Evolutionary conservation across 2,113 vertebrate species (phyloP).

Genomic region (Anser brachyrhynchus): DNA sequence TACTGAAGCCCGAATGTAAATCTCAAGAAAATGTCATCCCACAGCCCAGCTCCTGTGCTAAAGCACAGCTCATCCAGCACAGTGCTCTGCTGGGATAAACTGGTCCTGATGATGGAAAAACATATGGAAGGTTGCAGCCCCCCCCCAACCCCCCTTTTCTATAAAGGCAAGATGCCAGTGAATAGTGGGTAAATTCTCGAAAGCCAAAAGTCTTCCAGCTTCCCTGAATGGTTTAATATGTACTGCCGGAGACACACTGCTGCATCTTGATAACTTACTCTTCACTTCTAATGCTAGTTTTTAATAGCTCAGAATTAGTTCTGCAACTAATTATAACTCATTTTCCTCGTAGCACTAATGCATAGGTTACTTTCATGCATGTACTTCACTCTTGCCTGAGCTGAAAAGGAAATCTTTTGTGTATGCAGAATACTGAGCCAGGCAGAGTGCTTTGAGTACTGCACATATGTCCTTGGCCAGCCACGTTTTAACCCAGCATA

Average conservation of each 20-base stretch:
- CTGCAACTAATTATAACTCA: neutral
- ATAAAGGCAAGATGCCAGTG: neutral
- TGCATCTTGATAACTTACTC: neutral
- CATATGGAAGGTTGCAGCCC: neutral
- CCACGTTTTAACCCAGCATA: neutral
- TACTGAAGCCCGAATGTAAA: rapidly evolving
- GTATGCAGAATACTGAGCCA: neutral
- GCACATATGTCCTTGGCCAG: neutral
- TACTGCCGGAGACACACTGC: neutral
- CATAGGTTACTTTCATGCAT: neutral
- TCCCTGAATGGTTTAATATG: neutral
- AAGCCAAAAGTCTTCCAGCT: neutral
- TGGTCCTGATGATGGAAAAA: neutral
- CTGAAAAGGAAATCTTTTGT: neutral
- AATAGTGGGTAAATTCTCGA: neutral
- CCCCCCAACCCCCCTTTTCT: neutral
- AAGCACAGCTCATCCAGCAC: neutral
- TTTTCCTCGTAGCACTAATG: neutral
- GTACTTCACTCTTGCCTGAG: neutral
- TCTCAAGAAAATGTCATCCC: neutral
- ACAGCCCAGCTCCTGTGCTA: neutral
- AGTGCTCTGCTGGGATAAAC: neutral
- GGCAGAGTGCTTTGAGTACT: neutral
- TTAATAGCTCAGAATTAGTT: neutral
- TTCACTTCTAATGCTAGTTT: neutral